Percentiles rank a stretch among this genome's conserved stretches.
phyloP scores from a whole-genome alignment of 2,113 vertebrate species.

The rat (Rattus norvegicus) region DNA sequence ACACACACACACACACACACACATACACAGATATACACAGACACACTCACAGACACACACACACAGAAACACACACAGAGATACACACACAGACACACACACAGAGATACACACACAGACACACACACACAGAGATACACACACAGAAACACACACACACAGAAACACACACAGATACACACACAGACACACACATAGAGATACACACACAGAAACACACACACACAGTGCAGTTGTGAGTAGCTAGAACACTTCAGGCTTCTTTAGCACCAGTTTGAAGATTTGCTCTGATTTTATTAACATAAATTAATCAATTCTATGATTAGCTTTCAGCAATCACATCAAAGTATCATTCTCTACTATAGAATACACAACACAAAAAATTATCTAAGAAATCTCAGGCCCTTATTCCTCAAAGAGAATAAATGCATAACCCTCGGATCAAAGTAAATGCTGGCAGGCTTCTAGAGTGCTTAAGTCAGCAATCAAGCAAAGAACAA shows the following conservation, averaged over 20 bases:
- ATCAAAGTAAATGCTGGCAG: constrained; percentile 16
- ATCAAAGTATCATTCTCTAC: constrained; percentile 8
- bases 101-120: background rate
- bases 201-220: no score
- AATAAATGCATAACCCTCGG: background rate
- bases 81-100: background rate
- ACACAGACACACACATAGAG: no score
- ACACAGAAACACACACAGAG: background rate
- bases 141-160: background rate
- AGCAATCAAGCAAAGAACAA: background rate
- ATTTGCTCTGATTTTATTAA: constrained; percentile 15
- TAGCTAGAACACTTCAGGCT: background rate
- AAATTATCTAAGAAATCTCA: constrained; percentile 32
- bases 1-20: no score
- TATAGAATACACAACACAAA: background rate
- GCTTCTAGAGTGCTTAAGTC: background rate
- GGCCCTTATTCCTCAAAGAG: background rate
- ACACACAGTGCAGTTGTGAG: background rate
- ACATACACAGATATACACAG: no score
- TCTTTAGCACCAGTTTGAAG: background rate
- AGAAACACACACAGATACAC: background rate
- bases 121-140: background rate
- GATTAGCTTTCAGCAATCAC: constrained; percentile 38
- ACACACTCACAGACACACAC: no score
- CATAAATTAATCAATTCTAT: background rate